Conservation (phyloP, 1,140 invertebrate species). For the Diorhabda carinulata region DNA sequence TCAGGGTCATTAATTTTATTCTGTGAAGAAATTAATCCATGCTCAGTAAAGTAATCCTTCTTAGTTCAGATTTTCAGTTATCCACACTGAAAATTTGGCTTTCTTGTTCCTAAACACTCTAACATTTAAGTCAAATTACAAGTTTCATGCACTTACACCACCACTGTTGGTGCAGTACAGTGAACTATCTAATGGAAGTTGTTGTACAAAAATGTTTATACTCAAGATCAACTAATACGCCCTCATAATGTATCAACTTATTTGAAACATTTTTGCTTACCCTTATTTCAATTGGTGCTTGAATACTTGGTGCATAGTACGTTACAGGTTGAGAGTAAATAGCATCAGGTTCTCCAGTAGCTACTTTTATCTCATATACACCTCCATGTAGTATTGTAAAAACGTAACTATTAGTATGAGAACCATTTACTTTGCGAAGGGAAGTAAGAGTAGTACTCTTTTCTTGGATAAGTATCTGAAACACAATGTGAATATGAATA, state of each 20-base stretch:
- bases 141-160: too few relatives aligned
- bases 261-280: not conserved
- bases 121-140: too few relatives aligned
- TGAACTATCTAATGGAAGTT: too few relatives aligned
- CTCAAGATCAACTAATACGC: too few relatives aligned
- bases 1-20: too few relatives aligned
- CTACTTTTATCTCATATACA: slow-evolving; percentile 58
- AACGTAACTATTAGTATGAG: slow-evolving; percentile 49
- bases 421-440: slow-evolving; percentile 46
- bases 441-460: slow-evolving; percentile 42
- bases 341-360: slow-evolving; percentile 52
- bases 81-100: too few relatives aligned
- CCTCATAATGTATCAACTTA: not conserved
- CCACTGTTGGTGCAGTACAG: too few relatives aligned
- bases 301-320: slow-evolving; percentile 56
- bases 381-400: slow-evolving; percentile 61
- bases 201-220: too few relatives aligned
- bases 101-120: too few relatives aligned
- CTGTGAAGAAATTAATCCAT: too few relatives aligned
- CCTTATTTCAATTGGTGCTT: slow-evolving; percentile 62
- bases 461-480: slow-evolving; percentile 39
- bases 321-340: slow-evolving; percentile 48
- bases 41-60: too few relatives aligned
- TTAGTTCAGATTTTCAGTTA: too few relatives aligned
- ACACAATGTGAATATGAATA: not conserved